phyloP scores from a whole-genome alignment of 2,113 vertebrate species.

The Mastomys coucha region DNA sequence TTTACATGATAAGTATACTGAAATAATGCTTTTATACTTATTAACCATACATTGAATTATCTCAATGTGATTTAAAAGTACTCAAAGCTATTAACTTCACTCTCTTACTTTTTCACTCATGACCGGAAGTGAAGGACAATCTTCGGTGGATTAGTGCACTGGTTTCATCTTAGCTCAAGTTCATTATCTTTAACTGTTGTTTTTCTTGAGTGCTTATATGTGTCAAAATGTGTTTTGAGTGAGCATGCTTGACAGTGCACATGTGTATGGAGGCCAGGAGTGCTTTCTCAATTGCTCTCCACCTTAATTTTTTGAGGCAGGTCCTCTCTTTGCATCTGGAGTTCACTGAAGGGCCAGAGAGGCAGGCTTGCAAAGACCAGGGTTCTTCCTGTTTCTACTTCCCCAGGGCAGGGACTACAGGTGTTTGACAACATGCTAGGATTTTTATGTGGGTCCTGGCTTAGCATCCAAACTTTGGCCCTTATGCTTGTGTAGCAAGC shows the following conservation, averaged over 20 bases:
- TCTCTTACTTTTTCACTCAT: background rate
- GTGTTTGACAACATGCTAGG: background rate
- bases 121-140: background rate
- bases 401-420: background rate
- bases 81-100: background rate
- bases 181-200: background rate
- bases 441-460: background rate
- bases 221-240: background rate
- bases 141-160: background rate
- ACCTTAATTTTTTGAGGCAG: background rate
- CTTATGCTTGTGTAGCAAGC: background rate
- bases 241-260: background rate
- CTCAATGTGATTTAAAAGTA: background rate
- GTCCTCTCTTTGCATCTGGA: background rate
- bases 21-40: background rate
- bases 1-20: constrained; percentile 9
- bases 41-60: background rate
- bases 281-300: background rate
- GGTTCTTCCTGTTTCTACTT: background rate
- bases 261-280: background rate
- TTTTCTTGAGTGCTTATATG: background rate
- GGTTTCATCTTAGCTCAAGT: background rate
- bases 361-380: background rate
- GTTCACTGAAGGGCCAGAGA: background rate
- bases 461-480: background rate